Conservation (phyloP, 1,140 invertebrate species). For the Calliphora vicina region DNA sequence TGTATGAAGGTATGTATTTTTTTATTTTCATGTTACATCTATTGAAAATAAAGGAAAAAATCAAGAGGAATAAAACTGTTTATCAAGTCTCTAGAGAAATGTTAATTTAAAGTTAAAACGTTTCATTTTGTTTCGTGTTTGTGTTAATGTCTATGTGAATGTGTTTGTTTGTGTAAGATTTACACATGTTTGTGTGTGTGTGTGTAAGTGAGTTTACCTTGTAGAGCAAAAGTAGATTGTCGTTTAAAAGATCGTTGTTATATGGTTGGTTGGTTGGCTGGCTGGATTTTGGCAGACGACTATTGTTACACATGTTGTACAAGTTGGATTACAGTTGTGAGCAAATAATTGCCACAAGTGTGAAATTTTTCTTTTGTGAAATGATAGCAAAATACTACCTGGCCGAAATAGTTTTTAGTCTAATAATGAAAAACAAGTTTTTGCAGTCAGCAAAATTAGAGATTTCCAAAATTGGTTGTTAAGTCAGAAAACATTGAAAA, state of each 20-base stretch:
- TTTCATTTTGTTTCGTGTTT: constrained; percentile 24
- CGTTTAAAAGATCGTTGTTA: neutral
- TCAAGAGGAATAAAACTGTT: neutral
- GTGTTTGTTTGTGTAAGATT: neutral
- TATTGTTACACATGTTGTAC: neutral
- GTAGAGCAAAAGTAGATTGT: neutral
- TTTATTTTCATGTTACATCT: neutral
- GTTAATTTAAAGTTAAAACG: constrained; percentile 35
- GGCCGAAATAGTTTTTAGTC: too few species aligned
- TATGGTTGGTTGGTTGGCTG: neutral
- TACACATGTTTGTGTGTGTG: neutral
- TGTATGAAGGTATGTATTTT: neutral
- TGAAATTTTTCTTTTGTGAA: too few species aligned
- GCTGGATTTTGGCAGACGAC: neutral
- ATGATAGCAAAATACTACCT: too few species aligned
- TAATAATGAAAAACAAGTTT: too few species aligned
- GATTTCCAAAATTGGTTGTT: too few species aligned
- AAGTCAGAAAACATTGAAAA: too few species aligned
- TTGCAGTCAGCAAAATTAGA: too few species aligned
- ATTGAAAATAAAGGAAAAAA: neutral
- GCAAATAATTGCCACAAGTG: too few species aligned
- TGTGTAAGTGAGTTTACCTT: neutral
- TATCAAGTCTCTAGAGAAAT: constrained; percentile 20
- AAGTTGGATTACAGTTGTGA: neutral
- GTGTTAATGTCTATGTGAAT: neutral